Base-by-base conservation (phyloP, 2,888 invertebrate species). In the Cephonodes hylas region DNA sequence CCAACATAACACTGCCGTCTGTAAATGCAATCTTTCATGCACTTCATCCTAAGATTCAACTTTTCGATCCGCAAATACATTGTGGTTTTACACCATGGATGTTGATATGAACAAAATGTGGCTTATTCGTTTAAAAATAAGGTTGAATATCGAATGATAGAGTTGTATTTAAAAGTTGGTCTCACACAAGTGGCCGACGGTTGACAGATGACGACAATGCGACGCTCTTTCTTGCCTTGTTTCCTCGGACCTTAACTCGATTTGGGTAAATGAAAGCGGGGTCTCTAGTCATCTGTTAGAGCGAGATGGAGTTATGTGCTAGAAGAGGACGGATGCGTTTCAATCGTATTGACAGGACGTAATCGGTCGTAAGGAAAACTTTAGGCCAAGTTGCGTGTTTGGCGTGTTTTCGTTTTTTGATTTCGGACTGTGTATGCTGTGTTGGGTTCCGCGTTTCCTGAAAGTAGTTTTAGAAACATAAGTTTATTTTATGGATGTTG, bases 201-300 rank as follows among this genome's bases (percentile, higher is more conserved):
- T 79, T 84, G 86, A 88, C 86, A 84, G 85, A 88, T 86, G 87
- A 81, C 81, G 81, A 81, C 85, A 81, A 72, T 77, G 76, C 70
- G 80, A 80, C 80, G 82, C 78, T 82, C 81, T 85, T 84, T 86
- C 84, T 86, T 81, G 80, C 76, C 76, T 77, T 85, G 86, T 86
- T 85, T 83, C 81, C 83, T 81, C 77, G 79, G 81, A 77, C 81
- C 82, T 77, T 85, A 85, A 86, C 82, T 86, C 82, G 84, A 85
- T 86, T 83, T 84, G 78, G 80, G 79, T 81, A 82, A 87, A 85
- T 84, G 81, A 83, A 83, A 77, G 77, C 79, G 72, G 75, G 75
- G 81, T 76, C 71, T 75, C 71, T 63, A 73, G 69, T 72, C 76
- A 80, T 82, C 74, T 79, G 78, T 81, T 80, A 71, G 72, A 72